phyloP scores from a whole-genome alignment of 2,888 invertebrate genomes.

The Pollenia labialis region DNA sequence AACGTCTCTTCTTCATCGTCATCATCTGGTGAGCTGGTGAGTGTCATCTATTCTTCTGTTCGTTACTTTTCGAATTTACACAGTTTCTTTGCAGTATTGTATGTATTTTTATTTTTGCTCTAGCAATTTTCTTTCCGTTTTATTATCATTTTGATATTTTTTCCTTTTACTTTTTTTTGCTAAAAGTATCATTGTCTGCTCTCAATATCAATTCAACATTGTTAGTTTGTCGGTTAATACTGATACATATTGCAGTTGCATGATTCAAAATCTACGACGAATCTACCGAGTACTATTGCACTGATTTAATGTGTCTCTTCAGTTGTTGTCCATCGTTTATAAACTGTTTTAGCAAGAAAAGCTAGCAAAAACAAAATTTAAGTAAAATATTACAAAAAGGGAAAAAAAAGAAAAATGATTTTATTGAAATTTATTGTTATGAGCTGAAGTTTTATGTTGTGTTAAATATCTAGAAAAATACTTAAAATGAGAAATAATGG shows the following conservation, averaged over 20 bases:
- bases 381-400: constrained; percentile 9
- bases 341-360: constrained; percentile 32
- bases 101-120: constrained; percentile 27
- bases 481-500: constrained; percentile 16
- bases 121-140: constrained; percentile 29
- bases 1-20: constrained; percentile 42
- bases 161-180: constrained; percentile 16
- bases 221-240: constrained; percentile 22
- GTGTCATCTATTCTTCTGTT: constrained; percentile 55
- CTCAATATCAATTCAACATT: constrained; percentile 62
- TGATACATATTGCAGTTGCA: constrained; percentile 50
- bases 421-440: constrained; percentile 72
- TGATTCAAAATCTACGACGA: constrained; percentile 44
- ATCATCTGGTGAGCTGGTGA: constrained; percentile 63
- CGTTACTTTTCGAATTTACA: constrained; percentile 49
- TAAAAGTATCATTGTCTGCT: constrained; percentile 62
- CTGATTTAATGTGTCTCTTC: constrained; percentile 69
- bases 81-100: constrained; percentile 34
- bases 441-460: constrained; percentile 69
- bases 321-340: constrained; percentile 63
- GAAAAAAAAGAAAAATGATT: constrained; percentile 35
- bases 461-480: constrained; percentile 60
- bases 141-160: constrained; percentile 2
- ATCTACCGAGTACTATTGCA: constrained; percentile 38
- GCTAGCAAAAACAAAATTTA: not conserved